These are phyloP conservation scores for Crotalus helleri DNA, from an alignment of 2,113 vertebrate genomes.

Conservation along the genomic window DNA sequence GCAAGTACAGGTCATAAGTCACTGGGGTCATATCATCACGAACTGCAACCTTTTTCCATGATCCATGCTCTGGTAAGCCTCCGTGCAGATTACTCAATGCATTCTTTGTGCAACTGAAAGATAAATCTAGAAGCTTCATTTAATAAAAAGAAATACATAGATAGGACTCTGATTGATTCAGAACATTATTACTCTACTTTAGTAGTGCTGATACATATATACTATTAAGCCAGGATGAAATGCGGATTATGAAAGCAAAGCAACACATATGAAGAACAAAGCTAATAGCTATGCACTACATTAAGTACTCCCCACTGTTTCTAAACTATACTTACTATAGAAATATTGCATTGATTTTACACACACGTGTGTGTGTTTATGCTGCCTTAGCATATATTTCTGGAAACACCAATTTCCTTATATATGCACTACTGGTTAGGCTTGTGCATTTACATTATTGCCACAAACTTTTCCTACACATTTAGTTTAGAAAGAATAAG, in stretches of 20 bases:
- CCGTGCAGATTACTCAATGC: not conserved
- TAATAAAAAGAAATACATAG: not conserved
- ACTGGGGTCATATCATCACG: not conserved
- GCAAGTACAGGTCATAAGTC: not conserved
- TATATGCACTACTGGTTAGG: not conserved
- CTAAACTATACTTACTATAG: not conserved
- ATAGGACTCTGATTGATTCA: not conserved
- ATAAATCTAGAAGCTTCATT: not conserved
- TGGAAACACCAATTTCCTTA: not conserved
- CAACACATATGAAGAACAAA: not conserved
- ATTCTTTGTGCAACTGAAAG: not conserved
- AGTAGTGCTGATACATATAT: not conserved
- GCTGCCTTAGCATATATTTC: not conserved
- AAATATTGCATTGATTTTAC: not conserved
- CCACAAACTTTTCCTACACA: not conserved
- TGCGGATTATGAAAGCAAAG: not conserved
- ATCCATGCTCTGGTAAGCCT: not conserved
- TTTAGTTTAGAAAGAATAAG: not conserved
- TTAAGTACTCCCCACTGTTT: not conserved
- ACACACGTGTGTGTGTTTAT: not conserved
- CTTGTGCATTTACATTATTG: not conserved
- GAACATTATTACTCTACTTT: not conserved
- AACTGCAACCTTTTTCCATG: not conserved
- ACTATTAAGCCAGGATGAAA: not conserved
- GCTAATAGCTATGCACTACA: not conserved